Percentiles rank a stretch among this genome's conserved stretches.
Evolutionary conservation across 2,113 vertebrate genomes (phyloP).

Genomic region (Chamaetylas fuelleborni): DNA sequence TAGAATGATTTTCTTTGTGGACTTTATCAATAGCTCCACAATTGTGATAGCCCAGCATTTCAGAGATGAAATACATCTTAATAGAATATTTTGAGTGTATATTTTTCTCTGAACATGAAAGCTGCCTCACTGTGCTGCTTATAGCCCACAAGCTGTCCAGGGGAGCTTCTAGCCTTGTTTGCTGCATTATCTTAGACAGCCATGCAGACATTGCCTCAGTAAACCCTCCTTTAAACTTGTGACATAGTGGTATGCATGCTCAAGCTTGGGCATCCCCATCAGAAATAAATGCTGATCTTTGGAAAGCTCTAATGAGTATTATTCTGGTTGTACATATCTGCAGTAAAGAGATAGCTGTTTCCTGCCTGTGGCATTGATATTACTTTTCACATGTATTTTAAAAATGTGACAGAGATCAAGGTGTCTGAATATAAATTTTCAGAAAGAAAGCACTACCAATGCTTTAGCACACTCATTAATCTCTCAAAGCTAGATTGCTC

Average conservation of each 20-base stretch:
- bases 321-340: not conserved
- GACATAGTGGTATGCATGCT: not conserved
- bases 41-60: not conserved
- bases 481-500: not conserved
- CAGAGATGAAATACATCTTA: not conserved
- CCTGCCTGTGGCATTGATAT: not conserved
- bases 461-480: not conserved
- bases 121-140: not conserved
- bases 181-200: not conserved
- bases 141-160: not conserved
- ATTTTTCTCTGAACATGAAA: not conserved
- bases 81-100: not conserved
- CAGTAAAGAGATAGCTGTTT: slow-evolving; percentile 18
- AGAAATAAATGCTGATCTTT: not conserved
- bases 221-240: not conserved
- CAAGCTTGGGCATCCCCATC: not conserved
- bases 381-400: not conserved
- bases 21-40: not conserved
- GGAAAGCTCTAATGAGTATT: not conserved
- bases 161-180: not conserved
- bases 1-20: not conserved
- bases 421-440: slow-evolving; percentile 8
- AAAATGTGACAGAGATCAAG: slow-evolving; percentile 11
- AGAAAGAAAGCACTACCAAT: not conserved
- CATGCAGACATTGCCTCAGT: not conserved